Conservation (phyloP, 2,113 vertebrate genomes). For the Entelurus aequoreus region DNA sequence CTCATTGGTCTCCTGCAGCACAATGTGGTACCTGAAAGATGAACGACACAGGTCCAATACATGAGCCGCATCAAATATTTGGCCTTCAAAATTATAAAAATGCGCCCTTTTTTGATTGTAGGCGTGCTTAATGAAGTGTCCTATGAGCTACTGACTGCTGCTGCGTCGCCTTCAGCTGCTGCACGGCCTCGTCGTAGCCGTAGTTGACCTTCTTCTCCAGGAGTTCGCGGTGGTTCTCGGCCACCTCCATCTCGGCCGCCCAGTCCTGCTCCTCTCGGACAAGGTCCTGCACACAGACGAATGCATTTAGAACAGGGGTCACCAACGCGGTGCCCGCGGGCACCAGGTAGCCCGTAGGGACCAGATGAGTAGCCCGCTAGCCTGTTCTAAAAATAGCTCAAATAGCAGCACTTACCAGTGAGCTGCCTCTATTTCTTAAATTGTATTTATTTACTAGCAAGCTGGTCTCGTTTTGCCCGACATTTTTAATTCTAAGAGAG, state of each 20-base stretch:
- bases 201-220: conserved; percentile 68
- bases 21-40: conserved; percentile 68
- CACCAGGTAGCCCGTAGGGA: too few relatives aligned
- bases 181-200: conserved; percentile 65
- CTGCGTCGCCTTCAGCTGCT: conserved; percentile 66
- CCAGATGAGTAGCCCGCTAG: too few relatives aligned
- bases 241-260: conserved; percentile 63
- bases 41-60: neutral
- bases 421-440: too few relatives aligned
- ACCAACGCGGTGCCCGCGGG: too few relatives aligned
- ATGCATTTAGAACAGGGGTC: too few relatives aligned
- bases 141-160: conserved; percentile 63
- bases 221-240: conserved; percentile 63
- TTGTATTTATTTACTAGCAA: too few relatives aligned
- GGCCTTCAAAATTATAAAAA: neutral
- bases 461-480: too few relatives aligned
- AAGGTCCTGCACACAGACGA: conserved; percentile 52
- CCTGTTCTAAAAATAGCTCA: too few relatives aligned
- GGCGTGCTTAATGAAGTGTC: neutral
- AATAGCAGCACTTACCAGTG: too few relatives aligned
- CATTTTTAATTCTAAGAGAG: too few relatives aligned
- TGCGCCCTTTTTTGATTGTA: neutral
- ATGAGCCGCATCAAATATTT: neutral
- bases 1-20: conserved; percentile 73
- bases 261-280: conserved; percentile 67